A percentile compares a stretch with the other conserved stretches of the same genome.
These are phyloP conservation scores for Eristalis intricaria DNA, from an alignment of 2,888 invertebrate species.

Conservation along the genomic window DNA sequence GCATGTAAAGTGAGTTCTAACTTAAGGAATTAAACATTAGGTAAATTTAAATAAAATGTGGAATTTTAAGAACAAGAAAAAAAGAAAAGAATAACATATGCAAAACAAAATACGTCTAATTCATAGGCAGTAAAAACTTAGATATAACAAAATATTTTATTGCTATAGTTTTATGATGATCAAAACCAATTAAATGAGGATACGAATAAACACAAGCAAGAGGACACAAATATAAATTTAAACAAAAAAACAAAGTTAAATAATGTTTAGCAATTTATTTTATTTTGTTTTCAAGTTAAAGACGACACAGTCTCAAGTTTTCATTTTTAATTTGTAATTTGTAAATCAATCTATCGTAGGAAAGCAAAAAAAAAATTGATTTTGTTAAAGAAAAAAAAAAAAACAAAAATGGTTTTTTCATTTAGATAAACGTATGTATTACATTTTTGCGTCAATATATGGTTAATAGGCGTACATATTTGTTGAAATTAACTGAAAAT, in stretches of 20 bases:
- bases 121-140: slow-evolving; percentile 48
- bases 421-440: slow-evolving; percentile 37
- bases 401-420: slow-evolving; percentile 12
- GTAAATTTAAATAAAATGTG: slow-evolving; percentile 59
- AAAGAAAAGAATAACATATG: background rate
- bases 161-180: slow-evolving; percentile 63
- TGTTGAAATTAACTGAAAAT: slow-evolving; percentile 39
- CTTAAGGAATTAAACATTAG: slow-evolving; percentile 51
- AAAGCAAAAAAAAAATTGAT: background rate
- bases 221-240: slow-evolving; percentile 53
- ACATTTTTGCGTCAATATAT: slow-evolving; percentile 21
- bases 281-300: background rate
- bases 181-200: slow-evolving; percentile 33
- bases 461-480: slow-evolving; percentile 30
- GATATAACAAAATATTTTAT: slow-evolving; percentile 43
- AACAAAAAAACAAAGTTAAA: background rate
- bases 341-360: background rate
- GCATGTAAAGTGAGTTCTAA: slow-evolving; percentile 50
- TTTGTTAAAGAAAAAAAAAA: slow-evolving; percentile 34
- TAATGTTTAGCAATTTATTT: slow-evolving; percentile 8
- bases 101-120: slow-evolving; percentile 36
- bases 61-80: slow-evolving; percentile 37
- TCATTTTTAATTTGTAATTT: slow-evolving; percentile 15
- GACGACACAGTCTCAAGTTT: slow-evolving; percentile 24
- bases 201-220: slow-evolving; percentile 56